Conservation (phyloP, 2,797 vertebrate species). For the Mallotus villosus region DNA sequence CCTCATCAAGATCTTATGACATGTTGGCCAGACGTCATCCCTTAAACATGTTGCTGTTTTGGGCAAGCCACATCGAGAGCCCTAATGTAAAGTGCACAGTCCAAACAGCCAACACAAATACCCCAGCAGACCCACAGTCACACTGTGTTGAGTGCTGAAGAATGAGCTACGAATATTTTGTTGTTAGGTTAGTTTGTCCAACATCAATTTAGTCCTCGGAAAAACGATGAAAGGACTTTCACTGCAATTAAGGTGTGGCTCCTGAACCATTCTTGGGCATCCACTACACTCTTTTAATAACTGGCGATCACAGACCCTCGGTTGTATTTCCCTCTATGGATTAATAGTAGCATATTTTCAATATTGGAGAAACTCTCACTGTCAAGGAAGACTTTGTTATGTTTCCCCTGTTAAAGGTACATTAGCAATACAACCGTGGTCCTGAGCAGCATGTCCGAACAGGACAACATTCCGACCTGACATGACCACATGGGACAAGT, state of each 20-base stretch:
- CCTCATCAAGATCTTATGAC: slow-evolving; percentile 43
- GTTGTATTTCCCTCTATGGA: too few species aligned
- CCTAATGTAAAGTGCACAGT: slow-evolving; percentile 14
- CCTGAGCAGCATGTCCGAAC: slow-evolving; percentile 45
- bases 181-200: background rate
- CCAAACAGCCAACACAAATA: slow-evolving; percentile 27
- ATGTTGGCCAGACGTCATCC: slow-evolving; percentile 59
- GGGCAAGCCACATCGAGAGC: slow-evolving; percentile 25
- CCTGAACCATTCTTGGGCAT: too few species aligned
- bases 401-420: slow-evolving; percentile 9
- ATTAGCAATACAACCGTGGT: slow-evolving; percentile 21
- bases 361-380: too few species aligned
- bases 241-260: too few species aligned
- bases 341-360: background rate
- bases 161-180: slow-evolving; percentile 25
- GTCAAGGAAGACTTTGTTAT: background rate
- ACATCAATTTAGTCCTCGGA: background rate
- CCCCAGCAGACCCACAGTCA: slow-evolving; percentile 15
- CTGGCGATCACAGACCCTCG: too few species aligned
- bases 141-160: slow-evolving; percentile 28
- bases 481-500: slow-evolving; percentile 6
- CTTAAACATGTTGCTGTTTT: slow-evolving; percentile 30
- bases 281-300: too few species aligned
- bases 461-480: slow-evolving; percentile 55
- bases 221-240: background rate